Percentiles rank a stretch among this genome's conserved stretches.
phyloP scores from a whole-genome alignment of 2,113 vertebrate genomes.

The Bujurquina vittata region DNA sequence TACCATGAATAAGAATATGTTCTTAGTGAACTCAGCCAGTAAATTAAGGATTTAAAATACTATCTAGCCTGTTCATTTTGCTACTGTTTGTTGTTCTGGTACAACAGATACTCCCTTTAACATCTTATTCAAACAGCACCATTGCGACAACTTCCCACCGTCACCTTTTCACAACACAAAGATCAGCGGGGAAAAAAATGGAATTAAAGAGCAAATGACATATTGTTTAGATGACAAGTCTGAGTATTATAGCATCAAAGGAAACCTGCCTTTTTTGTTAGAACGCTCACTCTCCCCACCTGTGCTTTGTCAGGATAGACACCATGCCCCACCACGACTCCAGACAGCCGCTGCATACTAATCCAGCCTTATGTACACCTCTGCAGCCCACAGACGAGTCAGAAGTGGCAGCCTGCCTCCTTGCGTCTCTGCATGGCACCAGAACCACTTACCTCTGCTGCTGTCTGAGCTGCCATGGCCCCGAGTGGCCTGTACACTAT shows the following conservation, averaged over 20 bases:
- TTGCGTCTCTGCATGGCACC: slow-evolving; percentile 44
- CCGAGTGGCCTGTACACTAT: slow-evolving; percentile 23
- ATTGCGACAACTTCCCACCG: background rate
- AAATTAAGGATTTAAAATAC: slow-evolving; percentile 66
- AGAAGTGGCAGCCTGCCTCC: slow-evolving; percentile 57
- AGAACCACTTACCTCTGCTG: slow-evolving; percentile 40
- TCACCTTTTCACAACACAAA: background rate
- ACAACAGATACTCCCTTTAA: slow-evolving; percentile 39
- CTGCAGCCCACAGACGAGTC: slow-evolving; percentile 45
- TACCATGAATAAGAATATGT: slow-evolving; percentile 62
- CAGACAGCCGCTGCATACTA: slow-evolving; percentile 59
- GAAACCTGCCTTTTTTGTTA: slow-evolving; percentile 53
- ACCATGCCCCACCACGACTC: slow-evolving; percentile 36
- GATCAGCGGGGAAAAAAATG: background rate
- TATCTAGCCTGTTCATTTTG: slow-evolving; percentile 49
- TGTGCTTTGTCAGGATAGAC: slow-evolving; percentile 64
- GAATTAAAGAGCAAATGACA: slow-evolving; percentile 31
- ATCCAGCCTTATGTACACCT: slow-evolving; percentile 38
- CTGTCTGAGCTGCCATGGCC: slow-evolving; percentile 22
- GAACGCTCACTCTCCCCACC: slow-evolving; percentile 55
- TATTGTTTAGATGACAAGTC: slow-evolving; percentile 47
- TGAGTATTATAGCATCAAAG: slow-evolving; percentile 51
- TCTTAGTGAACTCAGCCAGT: slow-evolving; percentile 69
- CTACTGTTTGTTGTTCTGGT: slow-evolving; percentile 35
- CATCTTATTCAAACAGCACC: slow-evolving; percentile 14